These are phyloP conservation scores for Otocyon megalotis DNA, from an alignment of 2,113 vertebrate species.

Conservation along the genomic window DNA sequence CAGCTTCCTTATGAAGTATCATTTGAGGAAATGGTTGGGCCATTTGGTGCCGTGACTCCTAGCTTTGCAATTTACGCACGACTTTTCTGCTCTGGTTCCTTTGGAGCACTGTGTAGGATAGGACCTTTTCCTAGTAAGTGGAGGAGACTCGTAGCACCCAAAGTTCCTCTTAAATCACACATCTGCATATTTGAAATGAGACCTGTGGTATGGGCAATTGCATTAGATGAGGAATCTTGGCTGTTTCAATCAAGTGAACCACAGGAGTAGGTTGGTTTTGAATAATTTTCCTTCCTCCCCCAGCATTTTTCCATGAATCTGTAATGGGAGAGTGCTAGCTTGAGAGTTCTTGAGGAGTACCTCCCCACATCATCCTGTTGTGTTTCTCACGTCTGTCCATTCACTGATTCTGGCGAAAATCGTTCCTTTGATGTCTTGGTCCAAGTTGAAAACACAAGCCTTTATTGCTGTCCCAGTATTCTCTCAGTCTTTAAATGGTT, in stretches of 20 bases:
- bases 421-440: background rate
- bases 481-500: background rate
- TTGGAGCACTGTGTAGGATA: background rate
- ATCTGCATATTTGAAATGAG: background rate
- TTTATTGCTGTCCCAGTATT: background rate
- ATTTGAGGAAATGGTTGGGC: background rate
- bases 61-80: accelerated
- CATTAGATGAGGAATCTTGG: background rate
- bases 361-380: background rate
- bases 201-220: background rate
- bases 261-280: background rate
- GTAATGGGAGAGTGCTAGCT: background rate
- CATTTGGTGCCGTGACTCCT: background rate
- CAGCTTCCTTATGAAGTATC: background rate
- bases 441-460: background rate
- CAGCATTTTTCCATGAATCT: background rate
- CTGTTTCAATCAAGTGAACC: background rate
- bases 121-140: background rate
- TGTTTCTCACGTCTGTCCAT: background rate
- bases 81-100: background rate
- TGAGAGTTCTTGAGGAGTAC: background rate
- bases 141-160: background rate
- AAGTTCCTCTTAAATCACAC: background rate
- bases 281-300: background rate
- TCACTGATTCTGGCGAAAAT: background rate